Percentiles rank a stretch among this genome's conserved stretches.
phyloP scores from a whole-genome alignment of 2,888 invertebrate species.

The Zonitis immaculata region DNA sequence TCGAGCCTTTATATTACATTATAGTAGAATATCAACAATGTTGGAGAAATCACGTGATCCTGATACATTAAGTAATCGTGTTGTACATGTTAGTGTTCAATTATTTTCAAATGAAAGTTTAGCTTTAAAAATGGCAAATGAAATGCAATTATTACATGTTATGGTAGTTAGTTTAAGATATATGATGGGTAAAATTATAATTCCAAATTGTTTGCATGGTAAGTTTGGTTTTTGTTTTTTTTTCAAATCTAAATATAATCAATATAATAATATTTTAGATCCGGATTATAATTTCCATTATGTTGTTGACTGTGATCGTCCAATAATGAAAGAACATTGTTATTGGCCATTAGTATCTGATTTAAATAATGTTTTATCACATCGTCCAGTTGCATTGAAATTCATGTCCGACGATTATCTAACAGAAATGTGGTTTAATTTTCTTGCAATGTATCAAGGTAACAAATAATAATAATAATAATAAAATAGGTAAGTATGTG shows the following conservation, averaged over 20 bases:
- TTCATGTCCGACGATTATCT: constrained; percentile 85
- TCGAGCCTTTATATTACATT: constrained; percentile 92
- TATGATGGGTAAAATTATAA: constrained; percentile 90
- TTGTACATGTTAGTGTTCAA: constrained; percentile 97
- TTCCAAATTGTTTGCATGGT: constrained; percentile 83
- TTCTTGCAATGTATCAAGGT: constrained; percentile 93
- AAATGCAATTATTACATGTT: constrained; percentile 83
- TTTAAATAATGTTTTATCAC: constrained; percentile 92
- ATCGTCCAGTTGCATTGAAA: constrained; percentile 82
- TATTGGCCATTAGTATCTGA: constrained; percentile 98
- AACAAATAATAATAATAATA: constrained; percentile 14
- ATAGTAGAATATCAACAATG: constrained; percentile 89
- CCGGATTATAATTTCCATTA: constrained; percentile 76
- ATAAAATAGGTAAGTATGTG: background rate
- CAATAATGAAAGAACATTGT: constrained; percentile 96
- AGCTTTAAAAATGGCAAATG: constrained; percentile 86
- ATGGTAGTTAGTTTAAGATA: constrained; percentile 87
- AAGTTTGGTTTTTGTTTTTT: constrained; percentile 33
- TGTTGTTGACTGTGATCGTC: constrained; percentile 87
- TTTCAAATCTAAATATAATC: too few relatives aligned
- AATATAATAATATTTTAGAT: too few relatives aligned
- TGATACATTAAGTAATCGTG: constrained; percentile 89
- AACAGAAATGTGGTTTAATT: constrained; percentile 95
- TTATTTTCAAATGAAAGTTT: constrained; percentile 91
- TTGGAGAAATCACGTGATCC: constrained; percentile 81